Evolutionary conservation across 2,113 vertebrate genomes (phyloP).

Genomic region (Prinia subflava): DNA sequence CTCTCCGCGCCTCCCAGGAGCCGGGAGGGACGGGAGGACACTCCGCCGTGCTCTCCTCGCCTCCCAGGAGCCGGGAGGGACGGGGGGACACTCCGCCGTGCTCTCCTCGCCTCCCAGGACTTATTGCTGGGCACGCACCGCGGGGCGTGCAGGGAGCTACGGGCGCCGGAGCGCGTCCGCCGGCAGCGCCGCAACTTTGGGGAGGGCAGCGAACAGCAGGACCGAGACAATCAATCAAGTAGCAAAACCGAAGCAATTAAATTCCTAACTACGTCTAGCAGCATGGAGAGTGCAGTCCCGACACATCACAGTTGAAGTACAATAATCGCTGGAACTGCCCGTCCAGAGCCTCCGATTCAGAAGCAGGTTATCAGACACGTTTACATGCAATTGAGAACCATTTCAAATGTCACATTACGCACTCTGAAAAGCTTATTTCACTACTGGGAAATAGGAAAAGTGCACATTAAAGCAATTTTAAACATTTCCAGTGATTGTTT

Average conservation of each 20-base stretch:
- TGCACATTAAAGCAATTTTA: constrained; percentile 77
- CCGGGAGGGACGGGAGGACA: not conserved
- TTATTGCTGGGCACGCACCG: constrained; percentile 60
- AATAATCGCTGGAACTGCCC: constrained; percentile 71
- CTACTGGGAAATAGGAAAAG: constrained; percentile 76
- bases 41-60: too few relatives aligned
- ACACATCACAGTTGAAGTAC: constrained; percentile 74
- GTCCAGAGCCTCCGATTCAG: constrained; percentile 67
- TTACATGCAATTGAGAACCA: constrained; percentile 76
- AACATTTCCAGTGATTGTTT: constrained; percentile 82
- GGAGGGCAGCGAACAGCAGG: constrained; percentile 67
- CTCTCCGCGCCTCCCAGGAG: not conserved
- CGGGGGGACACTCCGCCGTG: constrained; percentile 49
- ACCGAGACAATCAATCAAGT: constrained; percentile 65
- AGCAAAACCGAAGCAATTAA: constrained; percentile 76
- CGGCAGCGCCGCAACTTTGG: constrained; percentile 11
- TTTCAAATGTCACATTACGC: constrained; percentile 76
- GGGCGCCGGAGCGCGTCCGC: not conserved
- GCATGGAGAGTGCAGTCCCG: constrained; percentile 74
- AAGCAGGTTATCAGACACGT: constrained; percentile 72
- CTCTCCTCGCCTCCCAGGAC: constrained; percentile 65
- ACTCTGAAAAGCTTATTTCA: constrained; percentile 77
- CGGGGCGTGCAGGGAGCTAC: constrained; percentile 44
- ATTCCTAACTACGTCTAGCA: constrained; percentile 72
- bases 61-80: constrained; percentile 22